These are phyloP conservation scores for Clepsis dumicolana DNA, from an alignment of 2,888 invertebrate genomes.

Conservation along the genomic window DNA sequence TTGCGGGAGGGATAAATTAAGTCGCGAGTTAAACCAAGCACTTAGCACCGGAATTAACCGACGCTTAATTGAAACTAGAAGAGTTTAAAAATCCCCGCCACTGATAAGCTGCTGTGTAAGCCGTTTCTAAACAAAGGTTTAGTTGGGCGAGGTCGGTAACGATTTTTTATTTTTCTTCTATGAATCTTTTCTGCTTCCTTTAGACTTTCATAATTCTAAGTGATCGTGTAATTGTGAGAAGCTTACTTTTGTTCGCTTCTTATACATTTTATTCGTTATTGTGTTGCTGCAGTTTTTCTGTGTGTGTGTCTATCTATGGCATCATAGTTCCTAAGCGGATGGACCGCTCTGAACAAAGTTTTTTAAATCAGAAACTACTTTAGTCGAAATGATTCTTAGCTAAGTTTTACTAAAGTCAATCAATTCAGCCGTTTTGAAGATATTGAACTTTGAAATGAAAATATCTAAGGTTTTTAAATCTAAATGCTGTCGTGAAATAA, in stretches of 20 bases:
- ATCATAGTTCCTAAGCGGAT: no score
- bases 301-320: no score
- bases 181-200: not conserved
- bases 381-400: no score
- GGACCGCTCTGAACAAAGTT: no score
- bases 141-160: slow-evolving; percentile 51
- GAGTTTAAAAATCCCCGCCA: slow-evolving; percentile 65
- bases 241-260: no score
- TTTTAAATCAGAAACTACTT: no score
- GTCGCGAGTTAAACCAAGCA: slow-evolving; percentile 76
- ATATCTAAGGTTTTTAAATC: no score
- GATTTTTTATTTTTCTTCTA: not conserved
- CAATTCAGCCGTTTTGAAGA: no score
- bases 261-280: not conserved
- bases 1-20: slow-evolving; percentile 80
- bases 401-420: no score
- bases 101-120: slow-evolving; percentile 73
- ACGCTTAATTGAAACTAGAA: slow-evolving; percentile 82
- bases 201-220: not conserved
- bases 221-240: not conserved
- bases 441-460: no score
- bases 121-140: slow-evolving; percentile 74
- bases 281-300: no score
- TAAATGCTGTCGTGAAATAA: no score
- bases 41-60: slow-evolving; percentile 79